Percentiles rank a stretch among this genome's conserved stretches.
Conservation (phyloP, 2,888 invertebrate species). For the Congeria kusceri region DNA sequence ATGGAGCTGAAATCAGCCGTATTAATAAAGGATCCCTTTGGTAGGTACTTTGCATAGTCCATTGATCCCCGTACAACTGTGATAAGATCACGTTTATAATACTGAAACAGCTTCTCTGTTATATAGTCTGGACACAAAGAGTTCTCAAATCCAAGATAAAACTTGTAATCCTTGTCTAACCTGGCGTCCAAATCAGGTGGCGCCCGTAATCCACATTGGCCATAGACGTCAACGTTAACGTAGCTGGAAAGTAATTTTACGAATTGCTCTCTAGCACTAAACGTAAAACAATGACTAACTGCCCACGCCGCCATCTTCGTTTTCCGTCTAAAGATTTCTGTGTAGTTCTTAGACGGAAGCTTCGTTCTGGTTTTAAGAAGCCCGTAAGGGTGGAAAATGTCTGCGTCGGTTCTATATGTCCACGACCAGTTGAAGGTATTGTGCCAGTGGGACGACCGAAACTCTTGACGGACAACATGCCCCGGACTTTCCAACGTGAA, state of each 20-base stretch:
- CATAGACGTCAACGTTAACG: slow-evolving; percentile 52
- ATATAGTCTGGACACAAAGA: slow-evolving; percentile 70
- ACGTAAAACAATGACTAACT: slow-evolving; percentile 59
- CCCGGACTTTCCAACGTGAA: slow-evolving; percentile 40
- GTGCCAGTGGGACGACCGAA: slow-evolving; percentile 26
- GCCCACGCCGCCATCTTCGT: slow-evolving; percentile 57
- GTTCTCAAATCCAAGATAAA: slow-evolving; percentile 75
- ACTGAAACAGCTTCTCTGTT: slow-evolving; percentile 69
- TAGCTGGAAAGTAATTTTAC: slow-evolving; percentile 45
- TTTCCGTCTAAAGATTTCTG: slow-evolving; percentile 44
- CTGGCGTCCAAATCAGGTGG: slow-evolving; percentile 22
- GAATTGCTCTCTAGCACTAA: slow-evolving; percentile 47
- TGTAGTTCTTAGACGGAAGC: slow-evolving; percentile 36
- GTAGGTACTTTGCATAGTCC: slow-evolving; percentile 76
- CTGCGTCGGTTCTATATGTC: slow-evolving; percentile 69
- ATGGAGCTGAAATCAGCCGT: slow-evolving; percentile 76
- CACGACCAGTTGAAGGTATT: slow-evolving; percentile 70
- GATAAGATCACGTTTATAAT: slow-evolving; percentile 33
- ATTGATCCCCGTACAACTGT: slow-evolving; percentile 75
- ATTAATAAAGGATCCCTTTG: slow-evolving; percentile 81
- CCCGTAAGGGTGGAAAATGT: slow-evolving; percentile 64
- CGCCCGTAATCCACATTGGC: slow-evolving; percentile 41
- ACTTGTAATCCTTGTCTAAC: slow-evolving; percentile 56
- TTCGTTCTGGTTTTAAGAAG: slow-evolving; percentile 13
- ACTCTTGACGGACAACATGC: background rate